phyloP scores from a whole-genome alignment of 2,888 invertebrate genomes.

The Cyaniris semiargus region DNA sequence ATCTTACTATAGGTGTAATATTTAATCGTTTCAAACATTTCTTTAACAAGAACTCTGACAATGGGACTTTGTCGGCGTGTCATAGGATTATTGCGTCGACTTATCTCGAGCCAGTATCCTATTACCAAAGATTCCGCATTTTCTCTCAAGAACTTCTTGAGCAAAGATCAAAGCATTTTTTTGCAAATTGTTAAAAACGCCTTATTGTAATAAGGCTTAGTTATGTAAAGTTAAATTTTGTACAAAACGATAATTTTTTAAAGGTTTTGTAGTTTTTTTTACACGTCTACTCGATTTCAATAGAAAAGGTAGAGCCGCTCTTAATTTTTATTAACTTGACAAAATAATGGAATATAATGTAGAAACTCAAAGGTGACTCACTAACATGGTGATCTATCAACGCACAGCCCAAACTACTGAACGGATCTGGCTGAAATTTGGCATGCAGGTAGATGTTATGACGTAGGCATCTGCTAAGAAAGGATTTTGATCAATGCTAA shows the following conservation, averaged over 20 bases:
- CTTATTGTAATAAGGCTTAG: background rate
- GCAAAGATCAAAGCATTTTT: background rate
- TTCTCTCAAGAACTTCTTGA: background rate
- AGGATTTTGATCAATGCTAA: too few relatives aligned
- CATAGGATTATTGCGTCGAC: background rate
- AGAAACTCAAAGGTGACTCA: too few relatives aligned
- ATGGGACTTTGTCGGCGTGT: background rate
- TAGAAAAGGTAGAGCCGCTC: background rate
- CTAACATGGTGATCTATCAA: too few relatives aligned
- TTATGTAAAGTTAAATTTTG: background rate
- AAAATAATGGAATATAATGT: too few relatives aligned
- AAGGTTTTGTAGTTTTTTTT: background rate
- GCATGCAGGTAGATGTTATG: too few relatives aligned
- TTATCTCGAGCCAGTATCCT: background rate
- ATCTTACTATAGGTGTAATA: background rate
- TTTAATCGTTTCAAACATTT: constrained; percentile 6
- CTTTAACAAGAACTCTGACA: constrained; percentile 3
- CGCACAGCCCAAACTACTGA: too few relatives aligned
- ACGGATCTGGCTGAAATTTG: too few relatives aligned
- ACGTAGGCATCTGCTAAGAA: too few relatives aligned
- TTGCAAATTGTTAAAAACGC: background rate
- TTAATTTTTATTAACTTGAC: too few relatives aligned
- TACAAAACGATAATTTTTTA: background rate
- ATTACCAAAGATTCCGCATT: constrained; percentile 5
- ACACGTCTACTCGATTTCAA: background rate